These are phyloP conservation scores for Diorhabda carinulata DNA, from an alignment of 1,140 invertebrate genomes.

Conservation along the genomic window DNA sequence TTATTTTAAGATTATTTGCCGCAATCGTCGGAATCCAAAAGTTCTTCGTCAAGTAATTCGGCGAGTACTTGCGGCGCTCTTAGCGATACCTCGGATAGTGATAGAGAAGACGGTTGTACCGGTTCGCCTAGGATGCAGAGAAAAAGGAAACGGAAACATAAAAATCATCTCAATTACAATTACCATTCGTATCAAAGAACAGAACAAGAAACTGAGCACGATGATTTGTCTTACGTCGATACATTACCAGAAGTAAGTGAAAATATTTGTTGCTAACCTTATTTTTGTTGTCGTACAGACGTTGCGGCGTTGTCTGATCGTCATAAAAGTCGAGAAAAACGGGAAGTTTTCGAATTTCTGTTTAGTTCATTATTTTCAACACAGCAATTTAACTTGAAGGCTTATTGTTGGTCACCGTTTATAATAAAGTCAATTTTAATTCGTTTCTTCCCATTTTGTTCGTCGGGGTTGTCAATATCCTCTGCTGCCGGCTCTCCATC, in stretches of 20 bases:
- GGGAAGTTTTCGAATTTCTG: too few relatives aligned
- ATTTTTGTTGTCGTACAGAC: too few relatives aligned
- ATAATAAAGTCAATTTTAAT: too few relatives aligned
- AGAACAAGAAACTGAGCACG: conserved; percentile 51
- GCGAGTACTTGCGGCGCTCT: conserved; percentile 48
- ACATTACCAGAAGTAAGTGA: conserved; percentile 82
- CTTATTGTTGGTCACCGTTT: too few relatives aligned
- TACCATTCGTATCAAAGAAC: conserved; percentile 32
- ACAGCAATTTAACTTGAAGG: too few relatives aligned
- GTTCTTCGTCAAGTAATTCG: conserved; percentile 51
- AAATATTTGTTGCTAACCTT: too few relatives aligned
- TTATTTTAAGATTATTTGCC: conserved; percentile 22
- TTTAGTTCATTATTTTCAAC: too few relatives aligned
- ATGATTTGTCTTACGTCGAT: conserved; percentile 82
- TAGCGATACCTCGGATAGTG: conserved; percentile 74
- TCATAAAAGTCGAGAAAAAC: too few relatives aligned
- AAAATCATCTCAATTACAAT: conserved; percentile 12
- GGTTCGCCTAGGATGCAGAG: conserved; percentile 66
- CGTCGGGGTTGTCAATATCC: too few relatives aligned
- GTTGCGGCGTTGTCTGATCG: too few relatives aligned
- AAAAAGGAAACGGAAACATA: conserved; percentile 56
- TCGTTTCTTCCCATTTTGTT: too few relatives aligned
- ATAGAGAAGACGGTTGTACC: conserved; percentile 67
- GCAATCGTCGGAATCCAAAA: conserved; percentile 49
- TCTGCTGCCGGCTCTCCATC: too few relatives aligned